Base-by-base conservation (phyloP, 2,888 invertebrate species). In the Deilephila porcellus region DNA sequence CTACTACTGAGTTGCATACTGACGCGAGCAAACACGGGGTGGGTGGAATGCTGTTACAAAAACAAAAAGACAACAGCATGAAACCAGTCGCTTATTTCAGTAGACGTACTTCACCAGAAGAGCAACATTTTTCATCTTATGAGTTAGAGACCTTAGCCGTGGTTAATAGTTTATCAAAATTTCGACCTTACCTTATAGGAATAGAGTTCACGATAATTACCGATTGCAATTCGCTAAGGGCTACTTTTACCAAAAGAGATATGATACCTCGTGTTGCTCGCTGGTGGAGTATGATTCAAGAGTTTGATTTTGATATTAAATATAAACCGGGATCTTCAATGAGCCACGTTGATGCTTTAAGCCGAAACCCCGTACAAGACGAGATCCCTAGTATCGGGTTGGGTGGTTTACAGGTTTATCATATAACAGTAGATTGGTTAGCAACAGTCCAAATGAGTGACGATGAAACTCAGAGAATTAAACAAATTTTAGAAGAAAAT, bases 241-340 rank as follows among this genome's bases (percentile, higher is more conserved):
- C 60, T 60, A 60, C 60, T n/a, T 60, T n/a, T n/a, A 60, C 60
- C 19, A 60, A 20, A 20, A n/a, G 20, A 60, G 60, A 60, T 60
- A 60, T 60, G 20, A 20, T 60, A 5, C 60, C 60, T 5, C 60
- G 60, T 20, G 20, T 60, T 8, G 60, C 20, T 60, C 60, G 60
- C 20, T 60, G 60, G 60, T 60, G 60, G 60, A 60, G 20, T 60
- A 60, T 5, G 60, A 60, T 60, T 60, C 20, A n/a, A 60, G 20
- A 60, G 60, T 60, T 34, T 34, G 34, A 34, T 34, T 34, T 34
- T 34, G 4, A 34, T 34, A 34, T 34, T 4, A 20, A 20, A 20
- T 60, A 60, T 8, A n/a, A 20, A 4, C 60, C 60, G 20, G 20
- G 60, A 3, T 20, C 60, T 20, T 20, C 20, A 7, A 60, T 60